These are phyloP conservation scores for Disparrhopalites patrizii DNA, from an alignment of 2,888 invertebrate genomes.

Conservation along the genomic window DNA sequence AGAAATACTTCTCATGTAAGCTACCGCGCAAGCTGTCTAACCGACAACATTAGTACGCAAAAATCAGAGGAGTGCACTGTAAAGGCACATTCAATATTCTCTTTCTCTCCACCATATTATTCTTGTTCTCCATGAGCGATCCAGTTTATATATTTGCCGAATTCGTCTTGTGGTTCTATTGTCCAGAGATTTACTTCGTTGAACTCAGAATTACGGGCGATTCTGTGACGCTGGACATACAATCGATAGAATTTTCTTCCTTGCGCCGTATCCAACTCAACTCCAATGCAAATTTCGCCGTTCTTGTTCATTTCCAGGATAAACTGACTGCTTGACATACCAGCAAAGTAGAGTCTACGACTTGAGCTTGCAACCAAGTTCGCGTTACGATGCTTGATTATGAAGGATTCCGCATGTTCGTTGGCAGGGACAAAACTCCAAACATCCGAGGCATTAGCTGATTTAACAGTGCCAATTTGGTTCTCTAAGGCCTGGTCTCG, in stretches of 20 bases:
- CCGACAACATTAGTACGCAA: too few relatives aligned
- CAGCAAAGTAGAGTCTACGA: constrained; percentile 17
- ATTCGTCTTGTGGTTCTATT: constrained; percentile 23
- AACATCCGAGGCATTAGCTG: constrained; percentile 5
- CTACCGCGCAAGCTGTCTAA: too few relatives aligned
- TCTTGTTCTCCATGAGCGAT: not conserved
- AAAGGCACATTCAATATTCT: not conserved
- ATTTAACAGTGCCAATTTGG: constrained; percentile 11
- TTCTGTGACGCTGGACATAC: constrained; percentile 16
- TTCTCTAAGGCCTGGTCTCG: constrained; percentile 24
- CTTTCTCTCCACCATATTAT: not conserved
- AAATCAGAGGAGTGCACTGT: not conserved
- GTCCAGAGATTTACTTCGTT: constrained; percentile 26
- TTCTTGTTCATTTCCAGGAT: constrained; percentile 16
- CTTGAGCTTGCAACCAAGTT: constrained; percentile 17
- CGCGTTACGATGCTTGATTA: constrained; percentile 6
- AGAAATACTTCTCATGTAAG: too few relatives aligned
- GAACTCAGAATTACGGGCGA: not conserved
- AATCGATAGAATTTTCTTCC: constrained; percentile 17
- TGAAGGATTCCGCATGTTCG: constrained; percentile 13
- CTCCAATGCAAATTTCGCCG: constrained; percentile 15
- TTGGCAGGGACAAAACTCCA: constrained; percentile 19
- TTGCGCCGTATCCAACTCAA: constrained; percentile 4
- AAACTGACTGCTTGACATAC: not conserved
- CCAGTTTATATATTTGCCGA: constrained; percentile 14